phyloP scores from a whole-genome alignment of 2,888 invertebrate genomes.

The Apoda limacodes region DNA sequence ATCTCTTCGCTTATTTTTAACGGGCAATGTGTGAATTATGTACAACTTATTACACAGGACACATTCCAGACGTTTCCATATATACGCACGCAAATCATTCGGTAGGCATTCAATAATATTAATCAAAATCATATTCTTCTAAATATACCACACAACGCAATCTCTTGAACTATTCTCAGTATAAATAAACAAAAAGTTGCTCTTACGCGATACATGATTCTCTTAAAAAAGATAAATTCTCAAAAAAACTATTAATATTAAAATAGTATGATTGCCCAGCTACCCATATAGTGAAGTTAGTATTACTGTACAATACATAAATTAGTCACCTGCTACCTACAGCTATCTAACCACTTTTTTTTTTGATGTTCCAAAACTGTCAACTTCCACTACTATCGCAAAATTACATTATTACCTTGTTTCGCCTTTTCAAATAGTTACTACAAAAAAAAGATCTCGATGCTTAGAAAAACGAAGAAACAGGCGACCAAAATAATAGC shows the following conservation, averaged over 20 bases:
- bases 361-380: conserved; percentile 29
- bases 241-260: conserved; percentile 51
- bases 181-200: conserved; percentile 42
- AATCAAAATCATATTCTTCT: too few species aligned
- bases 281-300: conserved; percentile 66
- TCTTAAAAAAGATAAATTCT: conserved; percentile 38
- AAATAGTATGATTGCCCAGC: conserved; percentile 65
- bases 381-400: conserved; percentile 33
- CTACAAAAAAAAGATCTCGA: too few species aligned
- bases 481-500: conserved; percentile 31
- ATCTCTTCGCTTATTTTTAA: too few species aligned
- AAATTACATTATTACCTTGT: too few species aligned
- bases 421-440: too few species aligned
- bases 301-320: conserved; percentile 61
- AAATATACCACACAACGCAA: conserved; percentile 35
- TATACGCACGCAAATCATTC: too few species aligned
- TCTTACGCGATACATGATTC: conserved; percentile 47
- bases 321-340: conserved; percentile 51
- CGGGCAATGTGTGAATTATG: too few species aligned
- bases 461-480: conserved; percentile 29
- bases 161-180: conserved; percentile 32
- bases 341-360: conserved; percentile 49
- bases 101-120: too few species aligned
- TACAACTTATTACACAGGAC: too few species aligned
- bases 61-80: too few species aligned